Evolutionary conservation across 2,888 invertebrate genomes (phyloP).

Genomic region (Sipha maydis): DNA sequence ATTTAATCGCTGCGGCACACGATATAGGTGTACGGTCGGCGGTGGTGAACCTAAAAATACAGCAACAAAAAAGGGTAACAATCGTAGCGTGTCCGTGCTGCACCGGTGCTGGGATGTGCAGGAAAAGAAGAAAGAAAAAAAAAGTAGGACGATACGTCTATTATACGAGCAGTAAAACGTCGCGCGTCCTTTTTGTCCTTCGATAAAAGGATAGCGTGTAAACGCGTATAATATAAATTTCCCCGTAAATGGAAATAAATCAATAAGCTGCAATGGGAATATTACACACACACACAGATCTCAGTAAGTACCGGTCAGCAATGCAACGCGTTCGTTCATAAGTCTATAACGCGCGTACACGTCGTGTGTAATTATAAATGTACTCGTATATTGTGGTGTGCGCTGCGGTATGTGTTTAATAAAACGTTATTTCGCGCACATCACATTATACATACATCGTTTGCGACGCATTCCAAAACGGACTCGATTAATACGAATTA

Average conservation of each 20-base stretch:
- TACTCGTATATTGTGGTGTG: no score
- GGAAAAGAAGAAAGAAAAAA: background rate
- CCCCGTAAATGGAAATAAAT: background rate
- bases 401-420: no score
- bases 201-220: no score
- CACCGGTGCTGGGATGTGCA: background rate
- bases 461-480: background rate
- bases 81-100: background rate
- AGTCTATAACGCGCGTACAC: no score
- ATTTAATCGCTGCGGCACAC: background rate
- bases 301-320: background rate
- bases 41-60: background rate
- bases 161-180: background rate
- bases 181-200: background rate
- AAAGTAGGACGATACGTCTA: background rate
- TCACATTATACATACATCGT: no score
- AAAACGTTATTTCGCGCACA: no score
- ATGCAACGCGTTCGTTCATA: background rate
- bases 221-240: background rate
- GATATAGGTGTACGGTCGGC: background rate
- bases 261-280: background rate
- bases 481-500: background rate
- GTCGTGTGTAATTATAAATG: no score
- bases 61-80: conserved; percentile 31
- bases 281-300: no score